Conservation (phyloP, 2,888 invertebrate genomes). For the Drosophila prolongata region DNA sequence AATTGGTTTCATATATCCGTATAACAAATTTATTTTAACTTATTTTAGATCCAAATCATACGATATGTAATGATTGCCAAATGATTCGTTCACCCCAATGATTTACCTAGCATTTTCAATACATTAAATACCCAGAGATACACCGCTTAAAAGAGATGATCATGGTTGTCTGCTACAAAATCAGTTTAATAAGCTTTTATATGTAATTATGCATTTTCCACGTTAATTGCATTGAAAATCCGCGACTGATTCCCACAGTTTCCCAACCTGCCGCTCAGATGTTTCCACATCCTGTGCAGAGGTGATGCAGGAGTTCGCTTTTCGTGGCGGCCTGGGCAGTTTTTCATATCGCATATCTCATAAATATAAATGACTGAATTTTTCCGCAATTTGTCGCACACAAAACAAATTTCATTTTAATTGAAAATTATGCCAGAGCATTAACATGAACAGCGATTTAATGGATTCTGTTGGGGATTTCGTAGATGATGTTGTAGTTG, state of each 20-base stretch:
- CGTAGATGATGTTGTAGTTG: slow-evolving; percentile 8
- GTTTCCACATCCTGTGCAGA: slow-evolving; percentile 38
- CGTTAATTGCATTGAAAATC: slow-evolving; percentile 74
- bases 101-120: background rate
- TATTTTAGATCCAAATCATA: too few species aligned
- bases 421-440: slow-evolving; percentile 76
- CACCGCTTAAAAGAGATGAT: slow-evolving; percentile 5
- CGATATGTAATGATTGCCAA: background rate
- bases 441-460: slow-evolving; percentile 69
- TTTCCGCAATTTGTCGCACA: slow-evolving; percentile 66
- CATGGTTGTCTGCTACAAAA: slow-evolving; percentile 48
- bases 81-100: background rate
- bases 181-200: slow-evolving; percentile 54
- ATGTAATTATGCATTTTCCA: slow-evolving; percentile 72
- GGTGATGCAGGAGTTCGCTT: slow-evolving; percentile 14
- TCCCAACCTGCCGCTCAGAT: slow-evolving; percentile 14
- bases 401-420: slow-evolving; percentile 77
- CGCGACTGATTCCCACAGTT: slow-evolving; percentile 35
- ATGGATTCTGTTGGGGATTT: slow-evolving; percentile 41
- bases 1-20: too few species aligned
- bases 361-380: slow-evolving; percentile 71
- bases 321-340: slow-evolving; percentile 36
- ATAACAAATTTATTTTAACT: too few species aligned
- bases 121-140: background rate
- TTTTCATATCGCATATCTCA: slow-evolving; percentile 63